Conservation (phyloP, 2,888 invertebrate species). For the Lochmaea capreae region DNA sequence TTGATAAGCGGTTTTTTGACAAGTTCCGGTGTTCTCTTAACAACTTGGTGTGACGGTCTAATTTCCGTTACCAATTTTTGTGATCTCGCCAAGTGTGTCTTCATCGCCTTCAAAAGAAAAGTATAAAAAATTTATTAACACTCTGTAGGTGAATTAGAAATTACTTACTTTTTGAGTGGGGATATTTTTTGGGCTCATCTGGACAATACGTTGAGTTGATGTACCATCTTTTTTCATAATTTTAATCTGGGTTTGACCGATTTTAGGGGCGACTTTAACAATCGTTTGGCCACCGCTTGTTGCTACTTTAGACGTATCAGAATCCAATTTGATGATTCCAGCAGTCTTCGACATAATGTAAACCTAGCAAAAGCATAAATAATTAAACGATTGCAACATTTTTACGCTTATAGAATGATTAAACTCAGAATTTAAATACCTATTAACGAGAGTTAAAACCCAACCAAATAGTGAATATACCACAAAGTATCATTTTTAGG, state of each 20-base stretch:
- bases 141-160: too few species aligned
- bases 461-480: too few species aligned
- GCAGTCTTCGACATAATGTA: slow-evolving; percentile 84
- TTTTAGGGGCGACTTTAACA: slow-evolving; percentile 67
- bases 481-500: too few species aligned
- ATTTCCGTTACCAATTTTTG: slow-evolving; percentile 30
- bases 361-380: slow-evolving; percentile 53
- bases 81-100: slow-evolving; percentile 25
- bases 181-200: slow-evolving; percentile 47
- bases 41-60: slow-evolving; percentile 7
- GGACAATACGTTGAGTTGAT: slow-evolving; percentile 52
- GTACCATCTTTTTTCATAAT: slow-evolving; percentile 62
- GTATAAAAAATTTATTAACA: too few species aligned
- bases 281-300: slow-evolving; percentile 62
- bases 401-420: too few species aligned
- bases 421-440: too few species aligned
- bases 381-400: background rate
- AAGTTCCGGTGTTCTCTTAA: slow-evolving; percentile 45
- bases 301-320: slow-evolving; percentile 64
- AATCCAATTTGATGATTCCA: slow-evolving; percentile 79
- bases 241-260: slow-evolving; percentile 67
- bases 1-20: slow-evolving; percentile 38
- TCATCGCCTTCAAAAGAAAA: slow-evolving; percentile 9
- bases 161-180: slow-evolving; percentile 18
- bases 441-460: too few species aligned